Conservation (phyloP, 2,888 invertebrate species). For the Teinopalpus imperialis region DNA sequence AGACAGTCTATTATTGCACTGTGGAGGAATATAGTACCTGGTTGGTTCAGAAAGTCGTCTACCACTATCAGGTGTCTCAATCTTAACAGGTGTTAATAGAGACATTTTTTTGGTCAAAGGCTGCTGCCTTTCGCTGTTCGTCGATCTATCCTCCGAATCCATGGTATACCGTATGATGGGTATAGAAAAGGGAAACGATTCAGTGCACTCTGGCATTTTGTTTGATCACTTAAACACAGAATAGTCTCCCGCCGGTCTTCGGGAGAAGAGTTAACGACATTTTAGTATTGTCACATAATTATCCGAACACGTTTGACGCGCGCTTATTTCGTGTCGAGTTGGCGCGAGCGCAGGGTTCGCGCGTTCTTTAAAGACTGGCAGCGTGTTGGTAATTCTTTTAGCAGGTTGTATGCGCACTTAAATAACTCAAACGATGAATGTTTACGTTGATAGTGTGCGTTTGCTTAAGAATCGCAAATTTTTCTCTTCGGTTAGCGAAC, state of each 20-base stretch:
- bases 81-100: slow-evolving; percentile 67
- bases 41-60: slow-evolving; percentile 68
- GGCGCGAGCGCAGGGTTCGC: slow-evolving; percentile 48
- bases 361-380: slow-evolving; percentile 41
- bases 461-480: slow-evolving; percentile 16
- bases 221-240: slow-evolving; percentile 35
- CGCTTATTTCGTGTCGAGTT: slow-evolving; percentile 27
- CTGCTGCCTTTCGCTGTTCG: slow-evolving; percentile 52
- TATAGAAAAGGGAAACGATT: slow-evolving; percentile 68
- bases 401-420: slow-evolving; percentile 34
- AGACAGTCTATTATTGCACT: slow-evolving; percentile 71
- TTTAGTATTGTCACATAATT: slow-evolving; percentile 34
- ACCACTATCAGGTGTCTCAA: slow-evolving; percentile 68
- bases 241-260: slow-evolving; percentile 38
- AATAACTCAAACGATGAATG: slow-evolving; percentile 31
- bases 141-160: slow-evolving; percentile 64
- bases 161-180: slow-evolving; percentile 75
- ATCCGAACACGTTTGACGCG: slow-evolving; percentile 32
- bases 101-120: slow-evolving; percentile 69
- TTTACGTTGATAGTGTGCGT: slow-evolving; percentile 14
- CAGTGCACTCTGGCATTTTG: slow-evolving; percentile 77
- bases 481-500: slow-evolving; percentile 12
- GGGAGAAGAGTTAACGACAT: slow-evolving; percentile 51
- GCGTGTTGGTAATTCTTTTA: slow-evolving; percentile 30
- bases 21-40: slow-evolving; percentile 70